Evolutionary conservation across 1,140 invertebrate species (phyloP).

Genomic region (Drosophila mayri): DNA sequence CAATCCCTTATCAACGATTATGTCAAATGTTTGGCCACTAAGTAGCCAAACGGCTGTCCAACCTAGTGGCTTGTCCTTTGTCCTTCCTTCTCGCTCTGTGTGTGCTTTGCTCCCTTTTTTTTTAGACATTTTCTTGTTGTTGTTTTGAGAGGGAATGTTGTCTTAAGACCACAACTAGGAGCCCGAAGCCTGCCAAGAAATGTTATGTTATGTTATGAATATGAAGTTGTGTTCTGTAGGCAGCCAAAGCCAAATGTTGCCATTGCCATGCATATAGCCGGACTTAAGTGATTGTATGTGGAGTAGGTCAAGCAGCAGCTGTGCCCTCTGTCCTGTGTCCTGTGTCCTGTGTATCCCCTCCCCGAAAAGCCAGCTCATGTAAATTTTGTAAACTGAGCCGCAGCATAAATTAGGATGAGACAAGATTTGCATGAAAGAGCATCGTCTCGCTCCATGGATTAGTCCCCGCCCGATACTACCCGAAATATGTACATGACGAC

Average conservation of each 20-base stretch:
- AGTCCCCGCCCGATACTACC: not conserved
- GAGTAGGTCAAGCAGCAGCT: conserved; percentile 69
- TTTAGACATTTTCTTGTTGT: not conserved
- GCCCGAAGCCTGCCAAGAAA: conserved; percentile 14
- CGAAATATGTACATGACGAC: not conserved
- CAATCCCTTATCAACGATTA: conserved; percentile 79
- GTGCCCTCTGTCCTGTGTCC: conserved; percentile 5
- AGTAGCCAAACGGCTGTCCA: conserved; percentile 59
- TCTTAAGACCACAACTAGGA: conserved; percentile 46
- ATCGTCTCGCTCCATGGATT: conserved; percentile 30
- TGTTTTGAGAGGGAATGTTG: conserved; percentile 8
- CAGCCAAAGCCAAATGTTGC: conserved; percentile 65
- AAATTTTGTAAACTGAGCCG: conserved; percentile 74
- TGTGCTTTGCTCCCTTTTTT: not conserved
- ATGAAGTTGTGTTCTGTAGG: conserved; percentile 49
- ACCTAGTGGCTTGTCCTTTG: conserved; percentile 23
- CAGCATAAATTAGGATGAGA: conserved; percentile 76
- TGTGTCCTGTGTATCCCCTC: not conserved
- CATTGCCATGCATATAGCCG: conserved; percentile 66
- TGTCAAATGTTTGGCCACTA: conserved; percentile 75
- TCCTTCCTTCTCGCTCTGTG: conserved; percentile 22
- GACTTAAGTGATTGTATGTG: conserved; percentile 69
- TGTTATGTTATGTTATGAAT: conserved; percentile 72
- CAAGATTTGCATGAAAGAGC: conserved; percentile 69
- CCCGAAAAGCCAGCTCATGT: conserved; percentile 41